Evolutionary conservation across 2,797 vertebrate species (phyloP).

Genomic region (Numenius phaeopus): DNA sequence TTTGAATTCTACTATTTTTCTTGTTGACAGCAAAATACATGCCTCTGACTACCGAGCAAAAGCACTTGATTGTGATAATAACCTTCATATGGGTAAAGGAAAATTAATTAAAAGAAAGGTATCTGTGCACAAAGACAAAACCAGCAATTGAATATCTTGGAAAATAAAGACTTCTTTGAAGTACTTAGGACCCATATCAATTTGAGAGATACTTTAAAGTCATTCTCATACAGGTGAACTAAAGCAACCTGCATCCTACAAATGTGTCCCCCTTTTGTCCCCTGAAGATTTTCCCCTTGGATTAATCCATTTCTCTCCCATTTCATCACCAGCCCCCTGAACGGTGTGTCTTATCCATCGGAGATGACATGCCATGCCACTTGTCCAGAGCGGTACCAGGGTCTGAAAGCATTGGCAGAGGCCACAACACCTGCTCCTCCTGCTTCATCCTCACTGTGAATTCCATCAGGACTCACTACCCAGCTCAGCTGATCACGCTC

Average conservation of each 20-base stretch:
- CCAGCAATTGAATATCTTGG: background rate
- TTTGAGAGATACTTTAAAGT: background rate
- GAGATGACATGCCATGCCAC: background rate
- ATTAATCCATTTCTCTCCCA: background rate
- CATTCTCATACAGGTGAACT: background rate
- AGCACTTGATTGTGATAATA: background rate
- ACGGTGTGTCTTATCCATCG: background rate
- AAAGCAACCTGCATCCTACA: background rate
- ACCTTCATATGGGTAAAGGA: background rate
- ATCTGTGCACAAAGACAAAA: background rate
- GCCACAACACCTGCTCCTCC: background rate
- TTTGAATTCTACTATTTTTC: constrained; percentile 32
- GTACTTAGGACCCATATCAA: background rate
- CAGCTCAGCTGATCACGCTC: background rate
- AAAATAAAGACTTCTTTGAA: background rate
- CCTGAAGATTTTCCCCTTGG: background rate
- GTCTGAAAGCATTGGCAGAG: background rate
- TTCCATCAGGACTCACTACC: background rate
- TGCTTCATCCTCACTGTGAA: background rate
- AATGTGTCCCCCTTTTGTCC: background rate
- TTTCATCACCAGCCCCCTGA: background rate
- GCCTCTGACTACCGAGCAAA: background rate
- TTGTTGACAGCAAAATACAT: background rate
- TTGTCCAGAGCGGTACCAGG: background rate
- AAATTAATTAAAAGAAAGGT: constrained; percentile 1